Conservation (phyloP, 2,888 invertebrate species). For the Scaptomyza parva region DNA sequence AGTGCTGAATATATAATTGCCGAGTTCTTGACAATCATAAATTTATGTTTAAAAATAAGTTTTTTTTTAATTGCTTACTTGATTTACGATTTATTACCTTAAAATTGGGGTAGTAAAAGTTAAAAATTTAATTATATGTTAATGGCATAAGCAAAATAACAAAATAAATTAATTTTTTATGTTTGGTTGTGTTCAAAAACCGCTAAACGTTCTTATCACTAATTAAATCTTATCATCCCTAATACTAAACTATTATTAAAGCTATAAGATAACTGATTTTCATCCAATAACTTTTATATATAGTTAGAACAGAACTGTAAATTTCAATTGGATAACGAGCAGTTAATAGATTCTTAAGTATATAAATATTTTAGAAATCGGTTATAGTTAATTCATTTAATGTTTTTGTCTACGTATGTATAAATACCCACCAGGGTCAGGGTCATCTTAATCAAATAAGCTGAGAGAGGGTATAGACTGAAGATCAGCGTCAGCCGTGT, state of each 20-base stretch:
- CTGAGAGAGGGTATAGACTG: conserved; percentile 1
- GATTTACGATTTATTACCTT: background rate
- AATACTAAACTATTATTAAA: conserved; percentile 19
- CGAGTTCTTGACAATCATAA: background rate
- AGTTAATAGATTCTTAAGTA: background rate
- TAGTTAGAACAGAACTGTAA: conserved; percentile 8
- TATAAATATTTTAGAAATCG: background rate
- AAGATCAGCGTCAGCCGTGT: conserved; percentile 36
- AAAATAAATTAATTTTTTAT: too few relatives aligned
- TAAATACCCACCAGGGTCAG: conserved; percentile 36
- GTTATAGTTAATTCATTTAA: conserved; percentile 2
- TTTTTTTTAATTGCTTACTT: background rate
- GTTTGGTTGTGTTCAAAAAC: too few relatives aligned
- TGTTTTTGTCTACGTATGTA: background rate
- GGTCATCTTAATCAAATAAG: conserved; percentile 55
- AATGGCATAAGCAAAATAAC: too few relatives aligned
- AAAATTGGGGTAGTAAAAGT: too few relatives aligned
- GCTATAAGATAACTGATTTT: conserved; percentile 32
- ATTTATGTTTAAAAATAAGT: too few relatives aligned
- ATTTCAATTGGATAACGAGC: conserved; percentile 5
- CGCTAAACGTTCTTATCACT: background rate
- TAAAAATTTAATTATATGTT: too few relatives aligned
- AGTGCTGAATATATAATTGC: background rate
- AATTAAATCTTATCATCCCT: conserved; percentile 36
- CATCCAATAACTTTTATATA: conserved; percentile 10